Evolutionary conservation across 1,140 invertebrate species (phyloP), one percentile per base, ranked within the genome.

Genomic region (Triops longicaudatus): DNA sequence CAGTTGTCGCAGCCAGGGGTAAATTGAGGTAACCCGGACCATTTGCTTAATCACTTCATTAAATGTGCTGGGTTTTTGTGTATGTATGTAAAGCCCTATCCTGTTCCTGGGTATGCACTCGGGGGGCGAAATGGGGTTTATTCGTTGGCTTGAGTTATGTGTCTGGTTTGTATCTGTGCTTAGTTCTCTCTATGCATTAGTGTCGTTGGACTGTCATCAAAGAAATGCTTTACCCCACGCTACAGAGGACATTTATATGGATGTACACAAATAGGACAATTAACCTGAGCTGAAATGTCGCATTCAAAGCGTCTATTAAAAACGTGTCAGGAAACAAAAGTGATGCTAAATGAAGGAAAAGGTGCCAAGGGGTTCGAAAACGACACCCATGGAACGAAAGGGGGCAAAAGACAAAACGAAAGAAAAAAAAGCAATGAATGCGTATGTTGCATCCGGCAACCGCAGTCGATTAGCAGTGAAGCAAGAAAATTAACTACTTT

Each of bases 31-130:
- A 63, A 63, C 50, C 50, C 14, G 50, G 22, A 63, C 10, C 50
- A 63, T 63, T 63, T 63, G 50, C 50, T 63, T 63, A 63, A 63
- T 63, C 50, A 63, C 50, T 63, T 63, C 50, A 63, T 63, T 63
- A 63, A 63, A 63, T 63, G 50, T 63, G 10, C 17, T 63, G 50
- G 14, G 50, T 37, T 37, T 37, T 37, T 37, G 31, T 37, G 31
- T 37, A 7, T 37, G 31, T 37, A 37, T 37, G 31, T 37, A 37
- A 37, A 63, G 50, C 50, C 22, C 50, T 63, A 63, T 63, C 50
- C 50, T 63, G 50, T 63, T 63, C 50, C 50, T 63, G 50, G 31
- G 31, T 37, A 14, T 63, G 50, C 50, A n/a, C 22, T 63, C 0
- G 50, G 43, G 50, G 50, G 14, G 14, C 50, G 50, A n/a, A 17